phyloP scores from a whole-genome alignment of 1,140 invertebrate genomes.

The Caerostris extrusa region DNA sequence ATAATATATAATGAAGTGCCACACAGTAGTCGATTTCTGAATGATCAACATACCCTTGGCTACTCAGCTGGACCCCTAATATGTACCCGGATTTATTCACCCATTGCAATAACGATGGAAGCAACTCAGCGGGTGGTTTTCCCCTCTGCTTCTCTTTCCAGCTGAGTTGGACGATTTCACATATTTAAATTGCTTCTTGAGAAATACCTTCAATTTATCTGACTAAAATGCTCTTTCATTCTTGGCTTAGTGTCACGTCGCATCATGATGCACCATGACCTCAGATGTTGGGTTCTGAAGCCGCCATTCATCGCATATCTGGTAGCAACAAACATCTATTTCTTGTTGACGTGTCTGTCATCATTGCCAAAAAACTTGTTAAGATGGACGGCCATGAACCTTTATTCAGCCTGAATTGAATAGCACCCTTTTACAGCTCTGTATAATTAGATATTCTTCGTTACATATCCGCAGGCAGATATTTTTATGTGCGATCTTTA shows the following conservation, averaged over 20 bases:
- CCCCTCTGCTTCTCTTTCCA: not conserved
- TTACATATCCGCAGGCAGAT: not conserved
- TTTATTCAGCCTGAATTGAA: not conserved
- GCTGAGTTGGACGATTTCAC: not conserved
- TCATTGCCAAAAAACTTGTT: slow-evolving; percentile 1
- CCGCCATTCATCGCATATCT: not conserved
- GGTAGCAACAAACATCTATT: not conserved
- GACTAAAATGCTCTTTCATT: not conserved
- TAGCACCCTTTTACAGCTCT: not conserved
- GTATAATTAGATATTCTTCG: slow-evolving; percentile 48
- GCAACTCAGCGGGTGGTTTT: slow-evolving; percentile 3
- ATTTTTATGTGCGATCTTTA: slow-evolving; percentile 63
- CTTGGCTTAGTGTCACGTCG: not conserved
- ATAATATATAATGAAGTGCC: slow-evolving; percentile 48
- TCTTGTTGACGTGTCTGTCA: slow-evolving; percentile 36
- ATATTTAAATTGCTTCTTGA: slow-evolving; percentile 61
- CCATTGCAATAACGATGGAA: slow-evolving; percentile 37
- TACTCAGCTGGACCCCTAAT: slow-evolving; percentile 46
- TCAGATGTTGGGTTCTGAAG: not conserved
- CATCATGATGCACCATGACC: not conserved
- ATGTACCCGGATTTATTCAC: slow-evolving; percentile 58
- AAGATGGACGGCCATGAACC: slow-evolving; percentile 19
- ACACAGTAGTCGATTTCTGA: slow-evolving; percentile 31
- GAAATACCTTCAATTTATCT: not conserved
- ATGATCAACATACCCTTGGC: slow-evolving; percentile 48